Evolutionary conservation across 2,113 vertebrate genomes (phyloP).

Genomic region (Lophius piscatorius): DNA sequence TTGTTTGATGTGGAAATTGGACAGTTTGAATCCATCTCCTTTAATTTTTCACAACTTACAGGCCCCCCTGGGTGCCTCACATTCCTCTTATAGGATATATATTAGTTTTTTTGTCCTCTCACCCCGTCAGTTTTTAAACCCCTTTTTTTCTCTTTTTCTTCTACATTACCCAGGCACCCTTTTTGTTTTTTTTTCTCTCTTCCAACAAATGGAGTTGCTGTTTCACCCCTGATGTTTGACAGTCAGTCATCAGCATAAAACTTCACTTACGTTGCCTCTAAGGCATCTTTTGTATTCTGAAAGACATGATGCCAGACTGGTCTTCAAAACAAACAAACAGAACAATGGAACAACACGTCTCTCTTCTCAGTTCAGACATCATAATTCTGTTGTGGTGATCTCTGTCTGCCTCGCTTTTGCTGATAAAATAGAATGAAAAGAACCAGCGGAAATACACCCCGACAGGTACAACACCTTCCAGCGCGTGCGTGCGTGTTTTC

Average conservation of each 20-base stretch:
- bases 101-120: conserved; percentile 82
- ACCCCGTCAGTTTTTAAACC: conserved; percentile 57
- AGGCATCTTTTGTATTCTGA: conserved; percentile 82
- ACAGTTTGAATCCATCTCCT: conserved; percentile 99
- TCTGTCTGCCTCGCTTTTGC: conserved; percentile 70
- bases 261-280: conserved; percentile 77
- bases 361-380: conserved; percentile 66
- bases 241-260: conserved; percentile 79
- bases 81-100: conserved; percentile 91
- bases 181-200: conserved; percentile 28
- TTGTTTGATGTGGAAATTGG: conserved; percentile 99
- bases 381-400: conserved; percentile 72
- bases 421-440: conserved; percentile 75
- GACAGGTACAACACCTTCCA: conserved; percentile 67
- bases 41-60: conserved; percentile 99
- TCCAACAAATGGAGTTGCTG: conserved; percentile 55
- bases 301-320: conserved; percentile 69
- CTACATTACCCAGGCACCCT: conserved; percentile 55
- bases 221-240: conserved; percentile 72
- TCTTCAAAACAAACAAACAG: conserved; percentile 78
- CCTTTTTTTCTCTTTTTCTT: conserved; percentile 38
- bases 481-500: conserved; percentile 27
- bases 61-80: conserved; percentile 90
- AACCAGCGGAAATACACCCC: conserved; percentile 57
- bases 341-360: conserved; percentile 74